Evolutionary conservation across 2,797 vertebrate species (phyloP).

Genomic region (Micrastur ruficollis): DNA sequence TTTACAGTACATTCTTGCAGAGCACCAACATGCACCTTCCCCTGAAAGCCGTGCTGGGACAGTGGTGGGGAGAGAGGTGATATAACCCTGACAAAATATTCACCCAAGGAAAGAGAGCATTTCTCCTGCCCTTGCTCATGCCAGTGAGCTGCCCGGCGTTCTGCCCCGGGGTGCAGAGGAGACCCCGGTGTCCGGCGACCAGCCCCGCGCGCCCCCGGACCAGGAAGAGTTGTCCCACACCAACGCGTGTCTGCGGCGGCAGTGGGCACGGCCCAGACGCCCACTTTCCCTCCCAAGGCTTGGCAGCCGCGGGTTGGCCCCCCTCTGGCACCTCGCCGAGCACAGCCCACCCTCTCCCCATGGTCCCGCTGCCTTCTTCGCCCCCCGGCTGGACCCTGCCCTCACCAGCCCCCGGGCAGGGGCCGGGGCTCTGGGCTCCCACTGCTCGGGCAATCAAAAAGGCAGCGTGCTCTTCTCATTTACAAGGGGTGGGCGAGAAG

Average conservation of each 20-base stretch:
- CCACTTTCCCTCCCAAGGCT: background rate
- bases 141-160: background rate
- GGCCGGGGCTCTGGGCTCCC: background rate
- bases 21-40: background rate
- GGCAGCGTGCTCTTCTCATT: too few relatives aligned
- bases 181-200: background rate
- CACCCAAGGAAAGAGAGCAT: too few relatives aligned
- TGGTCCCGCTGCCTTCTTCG: background rate
- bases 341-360: rapidly evolving
- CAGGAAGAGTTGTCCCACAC: background rate
- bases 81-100: rapidly evolving
- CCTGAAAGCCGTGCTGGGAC: background rate
- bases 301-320: background rate
- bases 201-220: background rate
- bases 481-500: background rate
- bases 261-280: rapidly evolving
- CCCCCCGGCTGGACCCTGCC: background rate
- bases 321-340: background rate
- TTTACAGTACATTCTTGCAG: background rate
- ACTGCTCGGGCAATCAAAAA: background rate
- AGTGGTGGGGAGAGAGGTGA: rapidly evolving
- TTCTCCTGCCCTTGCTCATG: background rate
- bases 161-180: background rate
- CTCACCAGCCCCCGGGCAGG: background rate
- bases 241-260: rapidly evolving